phyloP scores from a whole-genome alignment of 53 echinoderm and acorn worm species.

The Temnopleurus reevesii region DNA sequence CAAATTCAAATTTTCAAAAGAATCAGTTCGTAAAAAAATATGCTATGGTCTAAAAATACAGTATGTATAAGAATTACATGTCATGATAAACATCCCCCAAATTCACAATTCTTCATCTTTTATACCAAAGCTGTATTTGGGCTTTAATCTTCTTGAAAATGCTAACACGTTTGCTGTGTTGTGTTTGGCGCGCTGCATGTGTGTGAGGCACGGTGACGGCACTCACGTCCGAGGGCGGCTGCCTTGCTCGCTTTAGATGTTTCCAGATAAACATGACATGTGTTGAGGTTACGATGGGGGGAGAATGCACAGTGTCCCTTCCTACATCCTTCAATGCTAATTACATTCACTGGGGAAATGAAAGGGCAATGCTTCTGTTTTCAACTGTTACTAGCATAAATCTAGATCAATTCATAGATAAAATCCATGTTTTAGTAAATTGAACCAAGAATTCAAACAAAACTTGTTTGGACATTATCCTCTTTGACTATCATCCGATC shows the following conservation, averaged over 20 bases:
- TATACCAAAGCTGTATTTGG: too few relatives aligned
- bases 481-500: not conserved
- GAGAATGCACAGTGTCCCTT: not conserved
- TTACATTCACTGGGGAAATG: not conserved
- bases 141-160: not conserved
- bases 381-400: not conserved
- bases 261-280: not conserved
- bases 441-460: not conserved
- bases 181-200: too few relatives aligned
- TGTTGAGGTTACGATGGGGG: not conserved
- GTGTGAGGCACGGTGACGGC: not conserved
- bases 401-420: not conserved
- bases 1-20: too few relatives aligned
- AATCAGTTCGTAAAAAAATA: too few relatives aligned
- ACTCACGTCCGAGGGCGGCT: not conserved
- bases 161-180: conserved; percentile 5
- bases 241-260: not conserved
- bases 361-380: not conserved
- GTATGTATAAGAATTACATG: too few relatives aligned
- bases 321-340: not conserved
- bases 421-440: not conserved
- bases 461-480: not conserved
- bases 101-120: too few relatives aligned
- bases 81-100: too few relatives aligned
- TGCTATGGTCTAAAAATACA: too few relatives aligned